phyloP scores from a whole-genome alignment of 2,888 invertebrate genomes.

The Acrocyrtus sp. region DNA sequence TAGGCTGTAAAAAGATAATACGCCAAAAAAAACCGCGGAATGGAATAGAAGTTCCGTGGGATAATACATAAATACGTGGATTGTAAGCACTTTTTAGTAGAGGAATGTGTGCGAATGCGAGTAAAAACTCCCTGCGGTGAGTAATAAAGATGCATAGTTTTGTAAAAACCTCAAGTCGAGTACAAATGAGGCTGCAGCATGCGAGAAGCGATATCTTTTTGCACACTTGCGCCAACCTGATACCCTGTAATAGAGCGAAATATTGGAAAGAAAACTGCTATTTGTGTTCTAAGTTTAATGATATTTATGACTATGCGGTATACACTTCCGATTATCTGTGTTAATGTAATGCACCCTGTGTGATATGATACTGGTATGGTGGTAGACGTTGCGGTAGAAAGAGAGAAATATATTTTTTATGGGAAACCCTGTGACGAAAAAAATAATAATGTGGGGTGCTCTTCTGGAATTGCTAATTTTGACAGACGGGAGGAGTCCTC shows the following conservation, averaged over 20 bases:
- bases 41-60: not conserved
- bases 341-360: not conserved
- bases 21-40: too few relatives aligned
- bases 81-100: not conserved
- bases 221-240: not conserved
- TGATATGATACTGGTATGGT: conserved; percentile 1
- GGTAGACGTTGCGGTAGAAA: too few relatives aligned
- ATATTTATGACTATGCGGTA: conserved; percentile 6
- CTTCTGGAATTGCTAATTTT: conserved; percentile 40
- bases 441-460: conserved; percentile 28
- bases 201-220: not conserved
- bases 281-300: not conserved
- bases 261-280: too few relatives aligned
- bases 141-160: not conserved
- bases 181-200: not conserved
- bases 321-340: not conserved
- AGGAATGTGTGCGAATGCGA: too few relatives aligned
- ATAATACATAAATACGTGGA: not conserved
- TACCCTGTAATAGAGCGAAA: too few relatives aligned
- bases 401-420: too few relatives aligned
- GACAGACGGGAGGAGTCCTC: conserved; percentile 84
- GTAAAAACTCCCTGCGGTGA: not conserved
- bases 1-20: too few relatives aligned
- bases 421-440: conserved; percentile 11
- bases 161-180: not conserved